These are phyloP conservation scores for Melanotus villosus DNA, from an alignment of 2,888 invertebrate genomes.

Conservation along the genomic window DNA sequence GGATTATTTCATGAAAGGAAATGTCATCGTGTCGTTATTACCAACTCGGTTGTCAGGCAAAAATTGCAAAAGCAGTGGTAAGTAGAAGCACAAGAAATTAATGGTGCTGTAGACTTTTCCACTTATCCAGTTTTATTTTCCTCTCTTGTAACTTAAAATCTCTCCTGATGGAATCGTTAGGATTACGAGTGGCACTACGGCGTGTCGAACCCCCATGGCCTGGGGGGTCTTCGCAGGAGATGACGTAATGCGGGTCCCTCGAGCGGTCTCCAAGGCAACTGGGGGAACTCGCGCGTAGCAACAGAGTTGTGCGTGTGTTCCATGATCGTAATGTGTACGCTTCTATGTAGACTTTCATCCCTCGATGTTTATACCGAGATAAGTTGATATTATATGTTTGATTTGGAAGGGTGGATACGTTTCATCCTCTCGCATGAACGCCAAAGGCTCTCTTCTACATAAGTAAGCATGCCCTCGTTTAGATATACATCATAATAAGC, in stretches of 20 bases:
- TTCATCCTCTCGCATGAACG: not conserved
- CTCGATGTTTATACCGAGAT: conserved; percentile 30
- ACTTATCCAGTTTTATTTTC: conserved; percentile 27
- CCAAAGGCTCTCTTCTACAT: conserved; percentile 3
- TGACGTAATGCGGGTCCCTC: conserved; percentile 50
- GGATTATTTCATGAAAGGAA: not conserved
- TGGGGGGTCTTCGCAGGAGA: conserved; percentile 44
- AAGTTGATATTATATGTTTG: conserved; percentile 37
- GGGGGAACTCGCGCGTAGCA: conserved; percentile 49
- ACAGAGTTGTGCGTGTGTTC: conserved; percentile 44
- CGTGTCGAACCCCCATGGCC: conserved; percentile 33
- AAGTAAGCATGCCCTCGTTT: not conserved
- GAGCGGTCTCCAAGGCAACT: conserved; percentile 51
- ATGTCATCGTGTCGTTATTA: not conserved
- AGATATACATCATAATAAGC: conserved; percentile 17
- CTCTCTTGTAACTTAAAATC: conserved; percentile 37
- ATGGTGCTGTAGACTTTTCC: conserved; percentile 20
- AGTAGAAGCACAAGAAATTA: conserved; percentile 9
- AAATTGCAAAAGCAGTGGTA: not conserved
- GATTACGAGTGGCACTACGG: conserved; percentile 41
- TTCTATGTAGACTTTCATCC: conserved; percentile 35
- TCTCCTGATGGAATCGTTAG: conserved; percentile 40
- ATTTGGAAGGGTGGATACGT: conserved; percentile 29
- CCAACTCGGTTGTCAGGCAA: too few relatives aligned
- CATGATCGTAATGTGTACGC: conserved; percentile 37